A percentile compares a stretch with the other conserved stretches of the same genome.
These are phyloP conservation scores for Indicator indicator DNA, from an alignment of 2,113 vertebrate genomes.

Conservation along the genomic window DNA sequence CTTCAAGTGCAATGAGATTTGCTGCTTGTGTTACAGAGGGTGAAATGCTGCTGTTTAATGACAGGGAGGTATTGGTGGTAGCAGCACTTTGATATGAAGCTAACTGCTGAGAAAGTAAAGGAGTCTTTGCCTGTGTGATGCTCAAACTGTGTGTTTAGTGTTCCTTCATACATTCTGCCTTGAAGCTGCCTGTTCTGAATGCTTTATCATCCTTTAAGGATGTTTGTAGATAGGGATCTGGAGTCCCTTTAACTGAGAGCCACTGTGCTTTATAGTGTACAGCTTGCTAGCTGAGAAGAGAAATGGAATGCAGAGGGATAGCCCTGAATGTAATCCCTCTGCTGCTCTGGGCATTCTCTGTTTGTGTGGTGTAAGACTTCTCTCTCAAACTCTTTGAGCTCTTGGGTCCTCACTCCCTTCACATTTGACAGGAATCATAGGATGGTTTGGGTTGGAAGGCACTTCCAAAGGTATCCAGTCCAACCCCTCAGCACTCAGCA, in stretches of 20 bases:
- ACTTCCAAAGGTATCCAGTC: too few species aligned
- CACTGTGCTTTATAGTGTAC: background rate
- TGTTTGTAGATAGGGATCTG: background rate
- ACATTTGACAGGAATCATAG: background rate
- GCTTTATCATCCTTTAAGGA: background rate
- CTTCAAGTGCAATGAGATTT: background rate
- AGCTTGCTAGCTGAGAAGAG: background rate
- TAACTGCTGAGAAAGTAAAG: background rate
- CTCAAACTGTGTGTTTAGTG: background rate
- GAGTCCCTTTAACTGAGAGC: background rate
- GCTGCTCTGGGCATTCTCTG: background rate
- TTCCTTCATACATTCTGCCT: background rate
- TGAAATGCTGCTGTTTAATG: background rate
- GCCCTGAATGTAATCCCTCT: background rate
- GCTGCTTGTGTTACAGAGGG: background rate
- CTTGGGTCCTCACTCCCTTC: background rate
- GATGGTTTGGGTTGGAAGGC: too few species aligned
- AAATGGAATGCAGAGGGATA: background rate
- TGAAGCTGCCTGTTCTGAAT: background rate
- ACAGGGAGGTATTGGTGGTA: background rate
- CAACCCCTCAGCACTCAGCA: too few species aligned
- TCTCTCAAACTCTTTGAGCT: background rate
- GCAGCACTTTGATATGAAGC: background rate
- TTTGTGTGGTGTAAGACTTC: background rate
- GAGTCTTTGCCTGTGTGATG: background rate